A percentile compares a stretch with the other conserved stretches of the same genome.
Evolutionary conservation across 2,888 invertebrate genomes (phyloP).

Genomic region (Teleiodes luculella): DNA sequence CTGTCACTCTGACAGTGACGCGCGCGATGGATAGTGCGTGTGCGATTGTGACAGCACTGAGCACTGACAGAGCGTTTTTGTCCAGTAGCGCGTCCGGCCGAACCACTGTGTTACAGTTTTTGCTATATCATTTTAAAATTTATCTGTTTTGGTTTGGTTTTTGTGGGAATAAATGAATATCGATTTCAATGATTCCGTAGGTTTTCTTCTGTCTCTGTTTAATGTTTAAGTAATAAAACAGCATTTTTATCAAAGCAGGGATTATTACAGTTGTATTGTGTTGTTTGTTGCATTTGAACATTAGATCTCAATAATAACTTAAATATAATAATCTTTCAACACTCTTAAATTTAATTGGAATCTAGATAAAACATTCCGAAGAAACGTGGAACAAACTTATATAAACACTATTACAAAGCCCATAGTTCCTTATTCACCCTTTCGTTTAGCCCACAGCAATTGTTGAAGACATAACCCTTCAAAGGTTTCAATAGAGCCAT

Average conservation of each 20-base stretch:
- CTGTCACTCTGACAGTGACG: slow-evolving; percentile 21
- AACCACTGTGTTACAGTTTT: slow-evolving; percentile 16
- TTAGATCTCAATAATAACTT: too few species aligned
- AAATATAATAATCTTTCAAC: too few species aligned
- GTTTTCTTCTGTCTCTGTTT: too few species aligned
- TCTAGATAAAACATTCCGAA: too few species aligned
- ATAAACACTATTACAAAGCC: neutral
- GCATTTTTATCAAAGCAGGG: too few species aligned
- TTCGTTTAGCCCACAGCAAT: neutral
- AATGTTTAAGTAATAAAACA: too few species aligned
- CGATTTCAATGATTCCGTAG: too few species aligned
- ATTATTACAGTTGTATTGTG: too few species aligned
- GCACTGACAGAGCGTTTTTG: slow-evolving; percentile 19
- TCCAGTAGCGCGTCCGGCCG: slow-evolving; percentile 16
- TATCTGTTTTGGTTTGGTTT: too few species aligned
- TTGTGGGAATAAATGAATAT: too few species aligned
- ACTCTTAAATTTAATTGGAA: too few species aligned
- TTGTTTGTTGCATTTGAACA: too few species aligned
- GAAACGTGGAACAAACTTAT: neutral
- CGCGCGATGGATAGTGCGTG: slow-evolving; percentile 16
- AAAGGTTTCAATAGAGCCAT: slow-evolving; percentile 3
- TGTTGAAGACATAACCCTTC: slow-evolving; percentile 2
- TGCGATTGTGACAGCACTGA: slow-evolving; percentile 9
- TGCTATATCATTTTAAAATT: neutral
- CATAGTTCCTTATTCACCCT: neutral